These are phyloP conservation scores for Pseudorhombus dupliciocellatus DNA, from an alignment of 2,113 vertebrate genomes.

Conservation along the genomic window DNA sequence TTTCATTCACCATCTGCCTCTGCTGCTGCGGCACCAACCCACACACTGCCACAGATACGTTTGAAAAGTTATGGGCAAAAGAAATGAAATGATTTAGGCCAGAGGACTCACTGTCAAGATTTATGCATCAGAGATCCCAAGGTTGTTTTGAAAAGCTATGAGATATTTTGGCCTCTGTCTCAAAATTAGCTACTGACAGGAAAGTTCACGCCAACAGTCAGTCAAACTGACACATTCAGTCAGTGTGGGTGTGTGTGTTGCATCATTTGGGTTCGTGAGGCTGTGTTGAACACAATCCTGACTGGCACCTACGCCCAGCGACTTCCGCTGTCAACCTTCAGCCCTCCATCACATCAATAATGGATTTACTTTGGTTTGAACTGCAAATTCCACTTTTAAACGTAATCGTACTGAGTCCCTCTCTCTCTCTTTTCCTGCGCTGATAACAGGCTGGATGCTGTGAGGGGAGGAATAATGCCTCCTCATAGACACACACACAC, in stretches of 20 bases:
- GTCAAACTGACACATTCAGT: slow-evolving; percentile 47
- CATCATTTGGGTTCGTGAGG: slow-evolving; percentile 12
- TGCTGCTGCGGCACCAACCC: slow-evolving; percentile 18
- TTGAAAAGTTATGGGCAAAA: slow-evolving; percentile 12
- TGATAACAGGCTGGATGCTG: too few relatives aligned
- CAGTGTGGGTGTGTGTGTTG: slow-evolving; percentile 1
- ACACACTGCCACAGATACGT: slow-evolving; percentile 15
- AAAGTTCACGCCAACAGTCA: slow-evolving; percentile 51
- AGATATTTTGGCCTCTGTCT: slow-evolving; percentile 46
- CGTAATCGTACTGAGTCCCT: slow-evolving; percentile 31
- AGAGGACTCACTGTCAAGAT: slow-evolving; percentile 32
- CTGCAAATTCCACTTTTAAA: slow-evolving; percentile 44
- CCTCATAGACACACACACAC: not conserved
- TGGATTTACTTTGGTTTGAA: slow-evolving; percentile 47
- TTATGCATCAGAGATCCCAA: slow-evolving; percentile 40
- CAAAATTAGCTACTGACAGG: slow-evolving; percentile 61
- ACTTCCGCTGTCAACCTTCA: slow-evolving; percentile 45
- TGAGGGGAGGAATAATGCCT: slow-evolving; percentile 45
- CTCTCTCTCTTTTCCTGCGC: slow-evolving; percentile 27
- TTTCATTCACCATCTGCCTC: slow-evolving; percentile 32
- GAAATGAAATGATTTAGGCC: slow-evolving; percentile 12
- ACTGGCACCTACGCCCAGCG: slow-evolving; percentile 21
- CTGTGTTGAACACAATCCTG: not conserved
- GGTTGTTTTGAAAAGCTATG: slow-evolving; percentile 48
- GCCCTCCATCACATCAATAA: slow-evolving; percentile 60